A percentile compares a stretch with the other conserved stretches of the same genome.
phyloP scores from a whole-genome alignment of 2,113 vertebrate genomes.

The Ginglymostoma cirratum region DNA sequence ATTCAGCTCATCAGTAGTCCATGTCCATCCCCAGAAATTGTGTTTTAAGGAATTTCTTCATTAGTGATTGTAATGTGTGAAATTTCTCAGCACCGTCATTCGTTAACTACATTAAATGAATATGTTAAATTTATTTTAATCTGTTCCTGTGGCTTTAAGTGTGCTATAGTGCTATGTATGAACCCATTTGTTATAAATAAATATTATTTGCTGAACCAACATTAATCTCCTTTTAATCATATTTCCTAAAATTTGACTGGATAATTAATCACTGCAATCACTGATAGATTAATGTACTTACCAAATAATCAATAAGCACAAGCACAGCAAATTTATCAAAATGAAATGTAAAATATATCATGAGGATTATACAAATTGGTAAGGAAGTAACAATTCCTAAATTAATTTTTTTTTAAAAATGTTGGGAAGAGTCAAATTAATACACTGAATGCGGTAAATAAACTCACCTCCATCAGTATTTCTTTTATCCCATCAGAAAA shows the following conservation, averaged over 20 bases:
- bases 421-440: not conserved
- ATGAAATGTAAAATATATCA: not conserved
- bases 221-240: slow-evolving; percentile 38
- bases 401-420: not conserved
- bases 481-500: not conserved
- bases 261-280: slow-evolving; percentile 36
- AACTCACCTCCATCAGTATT: no score
- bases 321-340: slow-evolving; percentile 33
- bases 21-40: not conserved
- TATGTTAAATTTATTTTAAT: slow-evolving; percentile 32
- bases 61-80: not conserved
- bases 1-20: not conserved
- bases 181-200: not conserved
- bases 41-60: not conserved
- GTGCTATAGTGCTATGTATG: not conserved
- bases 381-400: not conserved
- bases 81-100: not conserved
- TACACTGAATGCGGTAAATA: not conserved
- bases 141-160: slow-evolving; percentile 7
- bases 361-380: not conserved
- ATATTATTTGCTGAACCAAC: slow-evolving; percentile 10
- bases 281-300: slow-evolving; percentile 31
- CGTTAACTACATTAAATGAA: not conserved
- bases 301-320: slow-evolving; percentile 29
- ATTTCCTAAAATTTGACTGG: slow-evolving; percentile 34